Base-by-base conservation (phyloP, 2,797 vertebrate species). In the Alosa sapidissima region DNA sequence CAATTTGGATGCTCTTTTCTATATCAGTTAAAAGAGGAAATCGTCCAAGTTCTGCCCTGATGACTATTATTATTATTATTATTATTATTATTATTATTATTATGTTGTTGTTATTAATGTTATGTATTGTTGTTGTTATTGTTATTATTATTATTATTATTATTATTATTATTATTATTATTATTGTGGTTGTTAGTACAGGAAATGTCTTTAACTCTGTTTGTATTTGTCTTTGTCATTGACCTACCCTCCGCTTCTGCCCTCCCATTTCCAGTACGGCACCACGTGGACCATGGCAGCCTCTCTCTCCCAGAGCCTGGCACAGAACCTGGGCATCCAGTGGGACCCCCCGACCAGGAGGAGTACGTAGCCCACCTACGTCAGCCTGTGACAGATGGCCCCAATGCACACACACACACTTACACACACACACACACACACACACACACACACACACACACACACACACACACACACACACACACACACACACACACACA, bases 271-370 rank as follows among this genome's bases (percentile, higher is more conserved):
- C 89, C 93, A 97, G 96, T 97, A 96, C 90, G 96, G 96, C 81
- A 93, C 94, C 85, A 93, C 94, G 82, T 94, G 95, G 95, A 95
- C 94, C 81, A 96, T 96, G 95, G 96, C 96, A 85, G 94, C 95
- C 88, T 96, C 95, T 82, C 89, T 97, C 81, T 96, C 96, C 19
- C 96, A 97, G 88, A 97, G 96, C 87, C 93, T 97, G 91, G 96
- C 96, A 88, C 96, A 97, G 90, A 97, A 97, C 91, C 93, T 97
- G 86, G 96, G 96, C 85, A 96, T 97, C 91, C 96, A 97, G 0
- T 97, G 96, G 96, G 96, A 97, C 84, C 96, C 96, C 84, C 93
- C 95, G 83, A 91, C 93, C 88, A 95, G 95, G 89, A 96, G 96
- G 86, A 97, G 96, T 97, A 96, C 52, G 88, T 90, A 55, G 54